These are phyloP conservation scores for Balaenoptera acutorostrata DNA, from an alignment of 2,113 vertebrate genomes.

Conservation along the genomic window DNA sequence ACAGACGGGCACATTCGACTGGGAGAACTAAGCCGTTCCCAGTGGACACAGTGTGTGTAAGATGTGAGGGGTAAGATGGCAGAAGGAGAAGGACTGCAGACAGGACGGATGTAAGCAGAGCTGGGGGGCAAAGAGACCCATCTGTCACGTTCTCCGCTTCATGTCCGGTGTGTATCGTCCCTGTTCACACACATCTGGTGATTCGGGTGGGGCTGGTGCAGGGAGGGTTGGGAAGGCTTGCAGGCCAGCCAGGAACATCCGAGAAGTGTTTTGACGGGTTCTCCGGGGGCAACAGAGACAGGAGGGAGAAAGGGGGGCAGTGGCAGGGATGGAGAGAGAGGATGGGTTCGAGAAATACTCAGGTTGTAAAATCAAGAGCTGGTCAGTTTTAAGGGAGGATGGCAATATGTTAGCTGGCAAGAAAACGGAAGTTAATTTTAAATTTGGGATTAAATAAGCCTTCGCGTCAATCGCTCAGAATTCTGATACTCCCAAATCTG, in stretches of 20 bases:
- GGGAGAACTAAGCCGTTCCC: neutral
- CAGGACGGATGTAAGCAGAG: neutral
- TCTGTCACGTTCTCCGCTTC: neutral
- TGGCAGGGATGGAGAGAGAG: neutral
- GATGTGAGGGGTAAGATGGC: neutral
- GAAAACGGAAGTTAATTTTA: neutral
- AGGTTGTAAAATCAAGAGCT: neutral
- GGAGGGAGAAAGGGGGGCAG: neutral
- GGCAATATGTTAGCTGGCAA: neutral
- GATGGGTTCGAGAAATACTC: neutral
- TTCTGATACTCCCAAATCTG: neutral
- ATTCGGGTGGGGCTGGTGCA: neutral
- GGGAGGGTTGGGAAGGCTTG: neutral
- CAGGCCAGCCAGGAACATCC: neutral
- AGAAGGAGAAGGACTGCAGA: neutral
- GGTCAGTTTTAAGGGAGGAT: neutral
- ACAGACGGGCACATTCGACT: rapidly evolving
- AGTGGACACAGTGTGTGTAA: neutral
- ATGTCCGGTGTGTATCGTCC: neutral
- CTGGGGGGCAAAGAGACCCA: neutral
- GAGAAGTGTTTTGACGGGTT: neutral
- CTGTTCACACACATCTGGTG: neutral
- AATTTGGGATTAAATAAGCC: neutral
- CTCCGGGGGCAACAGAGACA: neutral
- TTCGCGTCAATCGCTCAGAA: neutral